Conservation (phyloP, 1,140 invertebrate species). For the Apis laboriosa region DNA sequence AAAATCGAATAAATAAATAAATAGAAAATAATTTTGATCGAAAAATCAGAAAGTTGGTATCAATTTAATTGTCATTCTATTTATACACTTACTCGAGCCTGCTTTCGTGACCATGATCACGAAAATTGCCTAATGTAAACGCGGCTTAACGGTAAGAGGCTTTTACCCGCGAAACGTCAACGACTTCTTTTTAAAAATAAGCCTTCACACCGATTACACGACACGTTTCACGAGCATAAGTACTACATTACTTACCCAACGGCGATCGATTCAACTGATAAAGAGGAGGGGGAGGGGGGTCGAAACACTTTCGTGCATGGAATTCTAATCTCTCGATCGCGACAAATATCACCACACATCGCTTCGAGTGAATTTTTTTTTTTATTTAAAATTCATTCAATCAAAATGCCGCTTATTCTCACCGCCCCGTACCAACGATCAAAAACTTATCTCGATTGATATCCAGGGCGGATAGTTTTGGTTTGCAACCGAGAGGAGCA, state of each 20-base stretch:
- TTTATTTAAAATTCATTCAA: not conserved
- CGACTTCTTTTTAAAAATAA: conserved; percentile 31
- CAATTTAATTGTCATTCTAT: too few relatives aligned
- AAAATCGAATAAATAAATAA: too few relatives aligned
- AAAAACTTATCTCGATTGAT: not conserved
- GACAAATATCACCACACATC: not conserved
- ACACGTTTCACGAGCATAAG: conserved; percentile 28
- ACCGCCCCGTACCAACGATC: too few relatives aligned
- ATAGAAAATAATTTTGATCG: too few relatives aligned
- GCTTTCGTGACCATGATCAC: too few relatives aligned
- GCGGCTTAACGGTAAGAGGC: too few relatives aligned
- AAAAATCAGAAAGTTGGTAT: too few relatives aligned
- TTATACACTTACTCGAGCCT: too few relatives aligned
- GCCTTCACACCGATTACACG: not conserved
- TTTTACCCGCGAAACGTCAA: conserved; percentile 19
- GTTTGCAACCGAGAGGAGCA: conserved; percentile 21
- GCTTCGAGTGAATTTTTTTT: not conserved
- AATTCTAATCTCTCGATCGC: conserved; percentile 48
- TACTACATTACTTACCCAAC: not conserved
- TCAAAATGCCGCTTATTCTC: not conserved
- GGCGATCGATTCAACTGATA: conserved; percentile 32
- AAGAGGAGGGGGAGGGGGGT: not conserved
- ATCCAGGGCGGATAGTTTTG: not conserved
- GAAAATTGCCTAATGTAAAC: too few relatives aligned
- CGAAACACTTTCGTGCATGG: conserved; percentile 9